Evolutionary conservation across 2,888 invertebrate genomes (phyloP), one percentile per base, ranked within the genome.

Genomic region (Zaprionus obscuricornis): DNA sequence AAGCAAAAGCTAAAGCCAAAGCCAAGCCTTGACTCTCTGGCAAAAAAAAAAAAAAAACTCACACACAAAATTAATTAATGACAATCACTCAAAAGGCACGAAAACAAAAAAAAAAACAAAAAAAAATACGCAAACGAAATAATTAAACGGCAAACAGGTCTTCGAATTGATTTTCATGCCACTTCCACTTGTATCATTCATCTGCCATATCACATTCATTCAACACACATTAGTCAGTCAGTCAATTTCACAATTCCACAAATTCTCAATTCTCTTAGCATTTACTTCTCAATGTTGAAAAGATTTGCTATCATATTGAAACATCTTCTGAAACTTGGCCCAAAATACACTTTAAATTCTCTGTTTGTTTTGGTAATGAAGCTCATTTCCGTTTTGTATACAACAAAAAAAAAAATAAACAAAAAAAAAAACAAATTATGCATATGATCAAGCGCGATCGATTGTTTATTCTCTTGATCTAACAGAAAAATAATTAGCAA

Each of bases 311-410:
- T 66, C 55, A 43, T 46, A n/a, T 56, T 43, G 22, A 66, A 29
- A n/a, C 4, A 29, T 4, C 31, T 31, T n/a, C 31, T 31, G 13
- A 11, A 29, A 29, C n/a, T n/a, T n/a, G n/a, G n/a, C n/a, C n/a
- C n/a, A n/a, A n/a, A n/a, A n/a, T n/a, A n/a, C n/a, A n/a, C n/a
- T n/a, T n/a, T n/a, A 29, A 10, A 13, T 71, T 77, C 74, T 74
- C 72, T 85, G 85, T 88, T 88, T 88, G 88, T 88, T 88, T 88
- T 88, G 77, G 86, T 88, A 88, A 88, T 88, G 87, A 88, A 85
- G 81, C 79, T 82, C 87, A 88, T 88, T 88, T 88, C 86, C 87
- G 88, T 77, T 85, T 81, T 75, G 63, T 58, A 66, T 54, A 59
- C 50, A 55, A 64, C 47, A 47, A 33, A 7, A 22, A 24, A 31